Percentiles rank a stretch among this genome's conserved stretches.
Evolutionary conservation across 2,113 vertebrate species (phyloP).

Genomic region (Scomber scombrus): DNA sequence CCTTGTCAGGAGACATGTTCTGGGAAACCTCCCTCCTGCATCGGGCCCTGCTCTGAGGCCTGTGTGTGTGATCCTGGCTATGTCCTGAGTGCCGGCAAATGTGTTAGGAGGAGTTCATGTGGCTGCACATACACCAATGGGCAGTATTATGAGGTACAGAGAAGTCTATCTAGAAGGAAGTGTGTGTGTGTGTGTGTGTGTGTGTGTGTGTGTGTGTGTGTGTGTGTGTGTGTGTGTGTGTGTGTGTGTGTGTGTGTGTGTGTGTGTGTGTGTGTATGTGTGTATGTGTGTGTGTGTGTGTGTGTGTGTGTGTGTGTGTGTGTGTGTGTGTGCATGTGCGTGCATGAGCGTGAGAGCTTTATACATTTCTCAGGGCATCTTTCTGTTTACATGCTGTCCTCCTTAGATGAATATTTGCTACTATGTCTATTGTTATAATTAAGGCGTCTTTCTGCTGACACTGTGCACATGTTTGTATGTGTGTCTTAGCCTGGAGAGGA

Average conservation of each 20-base stretch:
- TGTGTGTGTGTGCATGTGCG: neutral
- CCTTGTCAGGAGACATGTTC: constrained; percentile 78
- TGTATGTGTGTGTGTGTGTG: too few relatives aligned
- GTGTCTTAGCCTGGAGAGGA: constrained; percentile 79
- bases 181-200: neutral
- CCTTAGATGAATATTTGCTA: too few relatives aligned
- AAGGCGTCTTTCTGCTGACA: neutral
- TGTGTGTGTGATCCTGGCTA: constrained; percentile 85
- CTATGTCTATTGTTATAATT: neutral
- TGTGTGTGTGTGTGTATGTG: neutral
- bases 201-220: neutral
- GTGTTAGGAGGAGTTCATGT: constrained; percentile 75
- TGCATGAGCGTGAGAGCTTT: too few relatives aligned
- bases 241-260: neutral
- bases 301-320: neutral
- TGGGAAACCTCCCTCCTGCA: constrained; percentile 67
- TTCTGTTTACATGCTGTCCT: too few relatives aligned
- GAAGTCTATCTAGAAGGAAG: too few relatives aligned
- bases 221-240: neutral
- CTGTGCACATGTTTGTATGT: constrained; percentile 4
- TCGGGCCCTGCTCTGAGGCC: constrained; percentile 78
- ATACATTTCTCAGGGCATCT: too few relatives aligned
- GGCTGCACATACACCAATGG: constrained; percentile 78
- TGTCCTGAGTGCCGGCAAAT: constrained; percentile 81
- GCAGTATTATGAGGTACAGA: constrained; percentile 83